Evolutionary conservation across 2,797 vertebrate species (phyloP).

Genomic region (Lagocephalus sceleratus): DNA sequence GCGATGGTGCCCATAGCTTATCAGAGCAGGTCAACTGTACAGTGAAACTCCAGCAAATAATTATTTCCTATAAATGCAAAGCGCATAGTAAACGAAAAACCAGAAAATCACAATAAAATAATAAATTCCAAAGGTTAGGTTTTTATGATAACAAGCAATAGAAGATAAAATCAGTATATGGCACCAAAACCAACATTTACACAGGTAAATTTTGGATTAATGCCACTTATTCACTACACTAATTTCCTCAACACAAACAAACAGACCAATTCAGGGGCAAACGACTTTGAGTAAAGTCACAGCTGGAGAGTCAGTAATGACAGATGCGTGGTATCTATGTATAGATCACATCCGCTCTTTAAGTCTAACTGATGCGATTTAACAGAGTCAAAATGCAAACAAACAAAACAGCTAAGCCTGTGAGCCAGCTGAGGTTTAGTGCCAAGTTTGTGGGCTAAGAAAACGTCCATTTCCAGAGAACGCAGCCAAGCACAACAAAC

Average conservation of each 20-base stretch:
- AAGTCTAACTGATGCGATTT: constrained; percentile 29
- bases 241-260: constrained; percentile 8
- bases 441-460: constrained; percentile 24
- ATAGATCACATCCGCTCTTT: constrained; percentile 23
- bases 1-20: no score
- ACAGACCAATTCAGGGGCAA: constrained; percentile 37
- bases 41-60: no score
- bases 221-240: no score
- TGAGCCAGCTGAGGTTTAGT: constrained; percentile 9
- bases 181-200: no score
- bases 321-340: constrained; percentile 44
- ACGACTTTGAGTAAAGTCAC: constrained; percentile 11
- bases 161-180: no score
- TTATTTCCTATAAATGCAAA: no score
- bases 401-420: constrained; percentile 34
- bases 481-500: constrained; percentile 28
- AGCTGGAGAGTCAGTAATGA: constrained; percentile 40
- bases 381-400: constrained; percentile 31
- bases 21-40: no score
- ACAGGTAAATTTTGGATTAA: no score
- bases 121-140: no score
- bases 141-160: no score
- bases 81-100: no score
- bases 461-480: constrained; percentile 33
- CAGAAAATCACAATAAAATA: no score